Evolutionary conservation across 2,113 vertebrate genomes (phyloP).

Genomic region (Semicossyphus pulcher): DNA sequence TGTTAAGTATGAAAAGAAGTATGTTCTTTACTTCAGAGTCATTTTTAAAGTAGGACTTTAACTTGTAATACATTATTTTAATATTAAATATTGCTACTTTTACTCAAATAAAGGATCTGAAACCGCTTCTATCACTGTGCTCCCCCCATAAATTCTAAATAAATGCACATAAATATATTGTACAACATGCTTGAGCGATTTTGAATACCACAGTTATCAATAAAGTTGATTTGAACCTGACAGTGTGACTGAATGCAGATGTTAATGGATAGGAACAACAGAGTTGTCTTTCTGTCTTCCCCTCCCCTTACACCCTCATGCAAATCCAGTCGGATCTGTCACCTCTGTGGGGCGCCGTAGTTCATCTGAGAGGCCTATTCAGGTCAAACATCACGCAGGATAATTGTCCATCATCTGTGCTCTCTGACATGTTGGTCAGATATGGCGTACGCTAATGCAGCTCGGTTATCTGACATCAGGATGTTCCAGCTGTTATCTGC

Average conservation of each 20-base stretch:
- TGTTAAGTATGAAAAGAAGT: too few species aligned
- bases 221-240: not conserved
- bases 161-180: too few species aligned
- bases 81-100: too few species aligned
- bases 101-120: not conserved
- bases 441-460: not conserved
- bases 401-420: not conserved
- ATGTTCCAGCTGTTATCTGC: conserved; percentile 7
- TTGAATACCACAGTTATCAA: too few species aligned
- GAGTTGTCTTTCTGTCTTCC: not conserved
- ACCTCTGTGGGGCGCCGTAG: conserved; percentile 40
- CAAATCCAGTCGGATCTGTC: not conserved
- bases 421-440: not conserved
- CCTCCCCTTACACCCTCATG: not conserved
- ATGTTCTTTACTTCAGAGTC: too few species aligned
- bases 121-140: too few species aligned
- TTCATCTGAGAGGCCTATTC: not conserved
- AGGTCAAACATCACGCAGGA: conserved; percentile 7
- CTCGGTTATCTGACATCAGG: conserved; percentile 15
- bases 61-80: too few species aligned
- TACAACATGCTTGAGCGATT: too few species aligned
- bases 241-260: not conserved
- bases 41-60: too few species aligned
- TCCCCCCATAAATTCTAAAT: too few species aligned
- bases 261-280: not conserved